Evolutionary conservation across 2,113 vertebrate species (phyloP), one percentile per base, ranked within the genome.

Genomic region (Collichthys lucidus): DNA sequence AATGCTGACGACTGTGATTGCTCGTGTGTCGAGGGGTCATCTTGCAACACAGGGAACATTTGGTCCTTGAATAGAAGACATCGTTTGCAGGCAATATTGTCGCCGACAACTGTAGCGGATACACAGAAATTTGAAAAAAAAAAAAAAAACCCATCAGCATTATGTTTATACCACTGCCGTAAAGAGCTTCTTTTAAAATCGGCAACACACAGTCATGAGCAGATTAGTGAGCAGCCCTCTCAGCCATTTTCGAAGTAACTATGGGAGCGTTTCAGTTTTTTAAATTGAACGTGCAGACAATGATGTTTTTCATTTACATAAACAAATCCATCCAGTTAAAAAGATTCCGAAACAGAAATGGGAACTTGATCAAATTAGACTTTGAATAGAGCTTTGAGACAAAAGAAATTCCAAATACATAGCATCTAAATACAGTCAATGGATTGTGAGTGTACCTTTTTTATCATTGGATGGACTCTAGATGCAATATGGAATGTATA

Each of bases 1-100:
- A 87, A 85, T 86, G 86, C 89, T 91, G 92, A 91, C 81, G 49
- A 69, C 71, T 78, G 80, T 83, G 89, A 93, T 91, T 93, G 88
- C 89, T 90, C 59, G 68, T 71, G 78, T 86, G 85, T 83, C 65
- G 66, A 82, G 88, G 78, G 91, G 90, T 92, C 86, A 91, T 93
- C 74, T 77, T 26, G 77, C 68, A 79, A 73, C 78, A 53, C 16
- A 17, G 74, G 78, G 74, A 89, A 78, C 82, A 78, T 81, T 82
- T 77, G 74, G 79, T 80, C 83, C 86, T 81, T 67, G 50, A 86
- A 91, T 74, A 73, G 64, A 86, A 67, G 77, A 83, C 77, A 57
- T 79, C 40, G 52, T 79, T 71, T 57, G 77, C 57, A 71, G 88
- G 79, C 42, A 60, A 46, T 82, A 83, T 44, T 66, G 87, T 77